Conservation (phyloP, 2,888 invertebrate species). For the Coelogynopora nodosa region DNA sequence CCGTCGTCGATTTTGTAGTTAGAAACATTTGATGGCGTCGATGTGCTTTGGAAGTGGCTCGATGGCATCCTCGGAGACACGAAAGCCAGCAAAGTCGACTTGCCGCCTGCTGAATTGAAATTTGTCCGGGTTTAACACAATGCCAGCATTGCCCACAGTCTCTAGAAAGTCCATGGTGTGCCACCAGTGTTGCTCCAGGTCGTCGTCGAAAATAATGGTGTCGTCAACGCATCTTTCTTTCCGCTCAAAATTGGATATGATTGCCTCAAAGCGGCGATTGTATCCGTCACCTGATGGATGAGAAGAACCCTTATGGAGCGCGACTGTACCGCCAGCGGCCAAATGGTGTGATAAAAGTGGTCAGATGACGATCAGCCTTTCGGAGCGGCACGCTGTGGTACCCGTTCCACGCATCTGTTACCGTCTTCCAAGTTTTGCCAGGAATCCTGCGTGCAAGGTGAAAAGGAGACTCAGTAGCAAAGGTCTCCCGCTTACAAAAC, state of each 20-base stretch:
- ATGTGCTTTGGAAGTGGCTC: background rate
- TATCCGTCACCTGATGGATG: background rate
- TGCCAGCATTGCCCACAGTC: background rate
- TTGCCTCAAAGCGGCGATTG: background rate
- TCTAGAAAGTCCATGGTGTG: background rate
- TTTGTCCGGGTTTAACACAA: background rate
- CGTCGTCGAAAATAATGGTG: background rate
- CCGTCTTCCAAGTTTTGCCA: too few species aligned
- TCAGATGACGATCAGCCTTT: background rate
- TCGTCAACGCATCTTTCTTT: slow-evolving; percentile 5
- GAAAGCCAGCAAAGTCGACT: background rate
- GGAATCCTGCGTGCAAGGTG: too few species aligned
- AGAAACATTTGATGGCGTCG: background rate
- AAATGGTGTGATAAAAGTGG: background rate
- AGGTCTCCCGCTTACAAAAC: too few species aligned
- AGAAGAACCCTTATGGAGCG: background rate
- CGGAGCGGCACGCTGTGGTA: background rate
- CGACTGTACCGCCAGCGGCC: background rate
- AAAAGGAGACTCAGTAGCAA: too few species aligned
- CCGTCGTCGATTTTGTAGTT: background rate
- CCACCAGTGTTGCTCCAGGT: background rate
- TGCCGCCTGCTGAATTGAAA: background rate
- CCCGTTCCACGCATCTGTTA: too few species aligned
- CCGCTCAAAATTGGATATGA: background rate
- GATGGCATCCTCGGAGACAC: background rate